A percentile compares a stretch with the other conserved stretches of the same genome.
Conservation (phyloP, 1,140 invertebrate genomes). For the Lasaia peninsularis region DNA sequence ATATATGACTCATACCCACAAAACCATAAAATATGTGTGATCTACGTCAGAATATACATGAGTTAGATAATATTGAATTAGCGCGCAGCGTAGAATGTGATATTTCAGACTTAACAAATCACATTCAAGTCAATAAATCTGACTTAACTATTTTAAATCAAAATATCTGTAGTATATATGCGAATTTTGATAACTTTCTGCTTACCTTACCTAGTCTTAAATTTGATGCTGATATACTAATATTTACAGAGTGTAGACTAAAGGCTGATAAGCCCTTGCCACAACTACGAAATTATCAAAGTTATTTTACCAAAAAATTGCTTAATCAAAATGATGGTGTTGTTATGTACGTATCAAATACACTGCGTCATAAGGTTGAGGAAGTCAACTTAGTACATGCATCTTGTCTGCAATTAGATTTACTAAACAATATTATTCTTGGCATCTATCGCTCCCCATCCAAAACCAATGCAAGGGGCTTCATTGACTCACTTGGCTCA, state of each 20-base stretch:
- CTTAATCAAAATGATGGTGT: conserved; percentile 6
- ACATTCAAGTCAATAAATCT: background rate
- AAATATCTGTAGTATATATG: background rate
- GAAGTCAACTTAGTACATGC: background rate
- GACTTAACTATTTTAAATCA: background rate
- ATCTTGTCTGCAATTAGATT: background rate
- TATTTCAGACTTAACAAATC: background rate
- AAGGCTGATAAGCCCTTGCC: background rate
- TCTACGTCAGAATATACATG: background rate
- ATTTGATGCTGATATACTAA: conserved; percentile 4
- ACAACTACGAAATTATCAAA: background rate
- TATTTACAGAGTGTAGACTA: conserved; percentile 9
- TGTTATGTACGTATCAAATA: background rate
- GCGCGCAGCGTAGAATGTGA: background rate
- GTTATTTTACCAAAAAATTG: background rate
- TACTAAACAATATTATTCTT: background rate
- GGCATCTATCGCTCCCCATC: conserved; percentile 8
- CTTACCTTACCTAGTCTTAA: too few species aligned
- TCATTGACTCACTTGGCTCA: background rate
- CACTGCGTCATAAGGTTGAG: background rate
- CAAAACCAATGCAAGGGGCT: background rate
- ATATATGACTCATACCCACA: background rate
- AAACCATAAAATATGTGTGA: background rate
- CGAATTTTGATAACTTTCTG: background rate
- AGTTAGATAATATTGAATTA: background rate